Evolutionary conservation across 2,113 vertebrate genomes (phyloP), one percentile per base, ranked within the genome.

Genomic region (Petromus typicus): DNA sequence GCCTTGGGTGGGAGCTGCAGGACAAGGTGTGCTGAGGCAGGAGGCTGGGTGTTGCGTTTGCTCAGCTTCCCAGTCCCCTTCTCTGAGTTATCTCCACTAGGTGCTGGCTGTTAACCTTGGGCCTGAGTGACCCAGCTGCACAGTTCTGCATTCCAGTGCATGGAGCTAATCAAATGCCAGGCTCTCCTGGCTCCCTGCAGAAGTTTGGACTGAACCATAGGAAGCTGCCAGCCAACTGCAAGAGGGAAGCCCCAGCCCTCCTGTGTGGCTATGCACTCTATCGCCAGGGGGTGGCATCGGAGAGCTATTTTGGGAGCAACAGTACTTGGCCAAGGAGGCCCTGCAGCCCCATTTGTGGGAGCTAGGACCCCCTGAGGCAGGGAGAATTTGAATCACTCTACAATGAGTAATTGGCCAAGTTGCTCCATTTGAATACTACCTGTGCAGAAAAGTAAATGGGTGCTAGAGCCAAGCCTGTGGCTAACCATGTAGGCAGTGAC

Each of bases 401-500:
- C 97, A 98, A 86, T 0, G 97, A 97, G 64, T 73, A 97, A 84
- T 96, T 99, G 9, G 94, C 96, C 97, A 99, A 98, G 97, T 99
- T 99, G 0, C 94, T 97, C 93, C 98, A 98, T 67, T 99, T 98
- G 95, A 99, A 99, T 78, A 99, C 98, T 0, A 99, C 98, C 97
- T 98, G 98, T 91, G 98, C 98, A 11, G 99, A 98, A 80, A 99
- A 99, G 96, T 98, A 98, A 91, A 99, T 98, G 85, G 99, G 99
- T 1, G 99, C 97, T 27, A 99, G 91, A 2, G 99, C 99, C 23
- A 99, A 97, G 37, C 86, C 97, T 0, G 98, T 98, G 0, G 99
- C 99, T 0, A 98, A 99, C 98, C 99, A 99, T 98, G 95, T 99
- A 99, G 90, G 98, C 98, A 0, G 98, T 98, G 96, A 99, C 99